A percentile compares a stretch with the other conserved stretches of the same genome.
Evolutionary conservation across 2,797 vertebrate genomes (phyloP).

Genomic region (Pteronotus mesoamericanus): DNA sequence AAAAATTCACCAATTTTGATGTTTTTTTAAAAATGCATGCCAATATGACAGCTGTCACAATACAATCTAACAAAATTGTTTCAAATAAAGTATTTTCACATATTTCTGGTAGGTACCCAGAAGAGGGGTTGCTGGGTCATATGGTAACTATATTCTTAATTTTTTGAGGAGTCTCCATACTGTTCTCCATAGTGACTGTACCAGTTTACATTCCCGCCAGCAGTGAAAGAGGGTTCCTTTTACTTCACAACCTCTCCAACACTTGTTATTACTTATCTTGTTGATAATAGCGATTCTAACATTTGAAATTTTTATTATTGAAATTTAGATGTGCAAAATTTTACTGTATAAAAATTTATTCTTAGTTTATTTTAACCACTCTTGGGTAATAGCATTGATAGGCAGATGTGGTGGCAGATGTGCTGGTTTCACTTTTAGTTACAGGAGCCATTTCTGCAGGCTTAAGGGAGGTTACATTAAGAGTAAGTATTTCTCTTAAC

Average conservation of each 20-base stretch:
- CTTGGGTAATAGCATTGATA: not conserved
- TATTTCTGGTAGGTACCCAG: not conserved
- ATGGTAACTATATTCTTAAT: not conserved
- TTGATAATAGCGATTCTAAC: not conserved
- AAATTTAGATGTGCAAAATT: not conserved
- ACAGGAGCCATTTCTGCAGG: not conserved
- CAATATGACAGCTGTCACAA: not conserved
- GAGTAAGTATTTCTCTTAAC: not conserved
- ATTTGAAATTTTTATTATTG: constrained; percentile 14
- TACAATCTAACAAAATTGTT: not conserved
- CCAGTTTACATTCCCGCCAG: not conserved
- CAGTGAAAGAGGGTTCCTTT: not conserved
- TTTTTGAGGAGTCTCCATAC: not conserved
- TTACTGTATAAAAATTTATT: not conserved
- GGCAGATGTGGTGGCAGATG: not conserved
- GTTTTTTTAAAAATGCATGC: not conserved
- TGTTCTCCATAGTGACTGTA: not conserved
- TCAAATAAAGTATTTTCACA: not conserved
- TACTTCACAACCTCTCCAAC: not conserved
- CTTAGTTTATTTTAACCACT: not conserved
- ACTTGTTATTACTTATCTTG: not conserved
- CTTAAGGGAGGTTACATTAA: not conserved
- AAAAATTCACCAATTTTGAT: not conserved
- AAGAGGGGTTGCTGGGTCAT: not conserved
- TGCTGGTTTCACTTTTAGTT: not conserved